Evolutionary conservation across 2,797 vertebrate species (phyloP).

Genomic region (Lacerta viridis): DNA sequence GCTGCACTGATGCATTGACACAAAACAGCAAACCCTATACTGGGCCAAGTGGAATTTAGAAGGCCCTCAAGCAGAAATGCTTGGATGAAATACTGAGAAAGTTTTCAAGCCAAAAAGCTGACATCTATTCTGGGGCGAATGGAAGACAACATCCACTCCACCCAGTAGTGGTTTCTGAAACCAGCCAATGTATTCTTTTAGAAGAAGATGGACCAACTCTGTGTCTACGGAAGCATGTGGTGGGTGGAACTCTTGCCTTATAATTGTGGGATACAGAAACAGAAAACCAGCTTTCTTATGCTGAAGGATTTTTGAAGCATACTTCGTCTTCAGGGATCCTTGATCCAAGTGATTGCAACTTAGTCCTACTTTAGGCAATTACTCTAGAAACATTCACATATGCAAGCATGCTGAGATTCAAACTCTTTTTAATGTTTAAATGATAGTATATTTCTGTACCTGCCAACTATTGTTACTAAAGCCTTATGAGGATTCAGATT

Average conservation of each 20-base stretch:
- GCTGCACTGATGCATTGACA: background rate
- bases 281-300: slow-evolving; percentile 25
- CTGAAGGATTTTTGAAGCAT: background rate
- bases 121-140: background rate
- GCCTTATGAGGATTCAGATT: background rate
- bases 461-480: background rate
- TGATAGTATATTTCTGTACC: background rate
- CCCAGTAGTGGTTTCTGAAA: slow-evolving; percentile 44
- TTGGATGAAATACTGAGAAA: background rate
- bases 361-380: slow-evolving; percentile 24
- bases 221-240: slow-evolving; percentile 12
- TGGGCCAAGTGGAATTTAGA: slow-evolving; percentile 10
- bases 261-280: slow-evolving; percentile 43
- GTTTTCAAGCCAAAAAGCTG: slow-evolving; percentile 2
- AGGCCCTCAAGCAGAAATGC: slow-evolving; percentile 19
- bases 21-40: background rate
- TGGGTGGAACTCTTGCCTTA: slow-evolving; percentile 21
- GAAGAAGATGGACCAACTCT: background rate
- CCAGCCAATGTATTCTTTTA: slow-evolving; percentile 26
- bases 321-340: slow-evolving; percentile 9
- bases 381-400: slow-evolving; percentile 2
- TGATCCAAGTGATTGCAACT: slow-evolving; percentile 24
- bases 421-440: slow-evolving; percentile 28
- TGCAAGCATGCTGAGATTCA: slow-evolving; percentile 29
- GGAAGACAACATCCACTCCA: slow-evolving; percentile 18